These are phyloP conservation scores for Drosophila rubida DNA, from an alignment of 2,888 invertebrate species.

Conservation along the genomic window DNA sequence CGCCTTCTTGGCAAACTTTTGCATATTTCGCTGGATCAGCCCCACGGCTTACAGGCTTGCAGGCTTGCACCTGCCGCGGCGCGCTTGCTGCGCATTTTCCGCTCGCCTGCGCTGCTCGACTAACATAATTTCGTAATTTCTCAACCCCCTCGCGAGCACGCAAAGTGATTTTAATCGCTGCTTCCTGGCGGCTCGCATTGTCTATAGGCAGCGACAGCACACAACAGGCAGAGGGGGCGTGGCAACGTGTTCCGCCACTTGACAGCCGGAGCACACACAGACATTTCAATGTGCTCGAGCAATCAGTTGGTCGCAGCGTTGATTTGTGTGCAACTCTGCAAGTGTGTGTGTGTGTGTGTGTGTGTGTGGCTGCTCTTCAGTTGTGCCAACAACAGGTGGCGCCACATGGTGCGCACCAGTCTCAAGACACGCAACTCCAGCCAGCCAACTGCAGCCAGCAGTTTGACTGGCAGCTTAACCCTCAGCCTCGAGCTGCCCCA, in stretches of 20 bases:
- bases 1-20: constrained; percentile 44
- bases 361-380: constrained; percentile 1
- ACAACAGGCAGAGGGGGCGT: constrained; percentile 16
- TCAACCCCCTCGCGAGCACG: constrained; percentile 33
- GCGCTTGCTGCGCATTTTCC: constrained; percentile 61
- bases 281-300: constrained; percentile 38
- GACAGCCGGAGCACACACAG: constrained; percentile 30
- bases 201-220: constrained; percentile 24
- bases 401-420: constrained; percentile 13
- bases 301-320: constrained; percentile 16
- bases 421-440: background rate
- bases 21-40: constrained; percentile 26
- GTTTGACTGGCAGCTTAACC: constrained; percentile 26
- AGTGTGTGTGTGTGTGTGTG: too few relatives aligned
- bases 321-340: background rate
- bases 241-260: constrained; percentile 39
- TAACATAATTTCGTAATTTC: constrained; percentile 75
- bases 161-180: constrained; percentile 78
- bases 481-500: too few relatives aligned
- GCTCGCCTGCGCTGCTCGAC: constrained; percentile 61
- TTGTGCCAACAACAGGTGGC: constrained; percentile 52
- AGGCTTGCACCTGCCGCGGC: constrained; percentile 55
- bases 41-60: too few relatives aligned
- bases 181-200: constrained; percentile 53
- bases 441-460: background rate